phyloP scores from a whole-genome alignment of 1,140 invertebrate genomes.

The Caenorhabditis remanei region DNA sequence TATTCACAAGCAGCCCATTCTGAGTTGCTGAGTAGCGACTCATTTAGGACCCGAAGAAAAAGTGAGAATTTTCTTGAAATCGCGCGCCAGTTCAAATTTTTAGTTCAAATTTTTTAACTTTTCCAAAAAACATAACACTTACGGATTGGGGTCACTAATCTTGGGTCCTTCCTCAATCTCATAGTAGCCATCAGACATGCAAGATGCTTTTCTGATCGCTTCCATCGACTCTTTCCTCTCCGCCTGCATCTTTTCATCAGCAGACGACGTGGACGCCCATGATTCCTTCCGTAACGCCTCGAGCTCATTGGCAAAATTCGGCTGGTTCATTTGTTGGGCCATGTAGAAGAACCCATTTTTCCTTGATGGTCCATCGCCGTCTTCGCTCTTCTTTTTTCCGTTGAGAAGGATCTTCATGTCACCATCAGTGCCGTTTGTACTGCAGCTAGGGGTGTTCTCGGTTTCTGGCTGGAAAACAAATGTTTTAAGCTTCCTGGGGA shows the following conservation, averaged over 20 bases:
- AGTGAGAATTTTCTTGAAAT: too few species aligned
- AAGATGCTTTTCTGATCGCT: constrained; percentile 54
- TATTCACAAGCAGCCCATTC: too few species aligned
- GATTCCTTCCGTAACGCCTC: constrained; percentile 75
- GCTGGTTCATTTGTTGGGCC: constrained; percentile 63
- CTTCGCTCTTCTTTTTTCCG: constrained; percentile 39
- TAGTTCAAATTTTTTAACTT: constrained; percentile 21
- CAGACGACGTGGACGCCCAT: constrained; percentile 67
- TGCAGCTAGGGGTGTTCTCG: constrained; percentile 1
- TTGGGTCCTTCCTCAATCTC: constrained; percentile 49
- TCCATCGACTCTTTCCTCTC: constrained; percentile 54
- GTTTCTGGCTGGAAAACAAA: background rate
- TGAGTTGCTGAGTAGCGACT: too few species aligned
- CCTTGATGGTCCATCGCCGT: constrained; percentile 55
- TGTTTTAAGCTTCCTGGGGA: background rate
- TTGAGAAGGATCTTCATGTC: constrained; percentile 10
- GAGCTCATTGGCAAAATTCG: constrained; percentile 73
- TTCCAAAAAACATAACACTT: constrained; percentile 11
- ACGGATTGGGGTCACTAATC: constrained; percentile 43
- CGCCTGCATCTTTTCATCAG: constrained; percentile 34
- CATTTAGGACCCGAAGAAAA: too few species aligned
- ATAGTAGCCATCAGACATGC: constrained; percentile 64
- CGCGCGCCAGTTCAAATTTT: too few species aligned
- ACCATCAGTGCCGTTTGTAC: background rate
- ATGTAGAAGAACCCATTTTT: constrained; percentile 67